Percentiles rank a stretch among this genome's conserved stretches.
These are phyloP conservation scores for Oxyruncus cristatus DNA, from an alignment of 2,113 vertebrate genomes.

Conservation along the genomic window DNA sequence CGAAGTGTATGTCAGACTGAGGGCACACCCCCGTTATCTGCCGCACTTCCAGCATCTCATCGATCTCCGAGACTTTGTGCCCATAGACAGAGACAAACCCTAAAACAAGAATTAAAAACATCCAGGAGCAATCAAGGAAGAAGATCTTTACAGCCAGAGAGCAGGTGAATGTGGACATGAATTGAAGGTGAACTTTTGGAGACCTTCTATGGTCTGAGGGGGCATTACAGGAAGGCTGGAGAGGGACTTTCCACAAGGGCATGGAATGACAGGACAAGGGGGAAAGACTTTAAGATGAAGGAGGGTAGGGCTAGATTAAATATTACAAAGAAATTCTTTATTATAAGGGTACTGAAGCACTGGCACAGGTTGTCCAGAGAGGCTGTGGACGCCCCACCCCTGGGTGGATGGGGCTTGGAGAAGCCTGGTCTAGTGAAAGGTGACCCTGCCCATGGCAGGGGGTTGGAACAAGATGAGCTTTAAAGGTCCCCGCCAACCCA, in stretches of 20 bases:
- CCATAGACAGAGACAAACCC: constrained; percentile 91
- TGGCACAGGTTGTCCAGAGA: background rate
- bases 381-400: background rate
- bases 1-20: constrained; percentile 94
- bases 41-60: constrained; percentile 87
- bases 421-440: background rate
- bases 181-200: background rate
- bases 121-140: background rate
- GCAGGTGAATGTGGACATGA: fast-evolving
- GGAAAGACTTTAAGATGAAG: background rate
- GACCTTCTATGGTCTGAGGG: too few relatives aligned
- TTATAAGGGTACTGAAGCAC: background rate
- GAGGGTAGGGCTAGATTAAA: background rate
- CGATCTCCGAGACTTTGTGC: constrained; percentile 86
- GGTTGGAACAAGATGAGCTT: background rate
- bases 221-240: background rate
- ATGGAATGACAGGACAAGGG: background rate
- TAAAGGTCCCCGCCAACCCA: background rate
- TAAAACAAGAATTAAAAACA: constrained; percentile 12
- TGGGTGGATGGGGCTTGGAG: background rate
- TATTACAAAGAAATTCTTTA: background rate
- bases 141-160: background rate
- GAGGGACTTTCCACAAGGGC: background rate
- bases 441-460: background rate
- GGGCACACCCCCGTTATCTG: constrained; percentile 93